Evolutionary conservation across 2,797 vertebrate species (phyloP).

Genomic region (Eidolon dupreanum): DNA sequence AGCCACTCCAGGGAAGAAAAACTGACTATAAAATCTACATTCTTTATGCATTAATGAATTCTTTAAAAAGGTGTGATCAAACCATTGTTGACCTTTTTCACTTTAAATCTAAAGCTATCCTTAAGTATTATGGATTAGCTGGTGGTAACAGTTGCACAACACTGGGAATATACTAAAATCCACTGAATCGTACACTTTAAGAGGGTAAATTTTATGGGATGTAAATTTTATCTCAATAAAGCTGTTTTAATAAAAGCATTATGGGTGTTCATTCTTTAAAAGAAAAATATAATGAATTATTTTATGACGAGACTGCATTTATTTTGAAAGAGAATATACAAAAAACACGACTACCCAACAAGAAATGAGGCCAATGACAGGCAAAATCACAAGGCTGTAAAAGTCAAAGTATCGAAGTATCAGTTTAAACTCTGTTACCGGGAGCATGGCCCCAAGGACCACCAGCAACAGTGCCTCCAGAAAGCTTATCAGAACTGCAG

Average conservation of each 20-base stretch:
- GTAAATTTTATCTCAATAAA: neutral
- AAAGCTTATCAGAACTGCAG: neutral
- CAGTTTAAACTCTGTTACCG: neutral
- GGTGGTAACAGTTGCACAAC: neutral
- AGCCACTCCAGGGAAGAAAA: neutral
- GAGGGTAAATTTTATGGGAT: neutral
- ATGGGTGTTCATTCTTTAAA: neutral
- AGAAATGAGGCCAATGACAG: neutral
- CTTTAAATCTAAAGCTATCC: neutral
- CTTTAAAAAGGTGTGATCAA: neutral
- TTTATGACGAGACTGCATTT: neutral
- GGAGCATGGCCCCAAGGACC: neutral
- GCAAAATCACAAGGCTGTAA: neutral
- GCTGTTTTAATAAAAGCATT: neutral
- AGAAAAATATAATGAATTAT: neutral
- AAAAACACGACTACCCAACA: neutral
- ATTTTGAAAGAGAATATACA: neutral
- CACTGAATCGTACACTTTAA: neutral
- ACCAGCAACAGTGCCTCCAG: neutral
- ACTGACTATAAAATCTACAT: neutral
- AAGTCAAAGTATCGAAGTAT: neutral
- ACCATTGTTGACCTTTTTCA: neutral
- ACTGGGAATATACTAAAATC: neutral
- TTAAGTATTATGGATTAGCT: neutral
- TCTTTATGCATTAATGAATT: neutral